Conservation (phyloP, 2,113 vertebrate genomes). For the Phasianus colchicus region DNA sequence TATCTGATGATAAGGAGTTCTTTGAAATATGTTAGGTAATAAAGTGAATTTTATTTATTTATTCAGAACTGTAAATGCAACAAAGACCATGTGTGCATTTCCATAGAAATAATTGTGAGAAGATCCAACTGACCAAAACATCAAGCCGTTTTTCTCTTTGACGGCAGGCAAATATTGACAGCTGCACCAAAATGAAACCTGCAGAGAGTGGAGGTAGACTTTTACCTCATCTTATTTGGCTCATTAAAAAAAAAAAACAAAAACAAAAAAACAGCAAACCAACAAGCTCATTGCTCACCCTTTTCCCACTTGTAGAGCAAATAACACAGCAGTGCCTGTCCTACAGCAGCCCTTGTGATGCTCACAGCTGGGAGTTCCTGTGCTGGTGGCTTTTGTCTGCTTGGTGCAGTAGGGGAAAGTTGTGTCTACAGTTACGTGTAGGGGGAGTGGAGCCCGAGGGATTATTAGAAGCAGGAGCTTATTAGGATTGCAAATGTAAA, state of each 20-base stretch:
- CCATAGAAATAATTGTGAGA: not conserved
- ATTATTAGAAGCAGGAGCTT: not conserved
- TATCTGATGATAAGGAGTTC: not conserved
- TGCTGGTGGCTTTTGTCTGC: not conserved
- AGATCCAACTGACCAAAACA: not conserved
- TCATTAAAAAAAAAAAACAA: not conserved
- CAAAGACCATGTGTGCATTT: not conserved
- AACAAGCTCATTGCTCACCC: accelerated
- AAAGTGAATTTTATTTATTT: not conserved
- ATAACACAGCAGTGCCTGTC: accelerated
- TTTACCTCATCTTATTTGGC: not conserved
- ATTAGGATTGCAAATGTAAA: not conserved
- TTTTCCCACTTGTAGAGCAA: not conserved
- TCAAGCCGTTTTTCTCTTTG: not conserved
- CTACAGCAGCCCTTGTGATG: not conserved
- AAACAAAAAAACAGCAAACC: not conserved
- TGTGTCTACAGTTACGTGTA: not conserved
- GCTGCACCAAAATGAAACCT: not conserved
- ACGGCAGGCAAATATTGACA: not conserved
- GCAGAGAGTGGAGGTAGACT: not conserved
- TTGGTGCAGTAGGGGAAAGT: not conserved
- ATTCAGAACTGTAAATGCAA: not conserved
- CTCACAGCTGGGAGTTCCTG: not conserved
- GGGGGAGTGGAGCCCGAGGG: not conserved
- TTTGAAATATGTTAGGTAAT: not conserved